Percentiles rank a stretch among this genome's conserved stretches.
Conservation (phyloP, 1,140 invertebrate genomes). For the Globodera ellingtonae region DNA sequence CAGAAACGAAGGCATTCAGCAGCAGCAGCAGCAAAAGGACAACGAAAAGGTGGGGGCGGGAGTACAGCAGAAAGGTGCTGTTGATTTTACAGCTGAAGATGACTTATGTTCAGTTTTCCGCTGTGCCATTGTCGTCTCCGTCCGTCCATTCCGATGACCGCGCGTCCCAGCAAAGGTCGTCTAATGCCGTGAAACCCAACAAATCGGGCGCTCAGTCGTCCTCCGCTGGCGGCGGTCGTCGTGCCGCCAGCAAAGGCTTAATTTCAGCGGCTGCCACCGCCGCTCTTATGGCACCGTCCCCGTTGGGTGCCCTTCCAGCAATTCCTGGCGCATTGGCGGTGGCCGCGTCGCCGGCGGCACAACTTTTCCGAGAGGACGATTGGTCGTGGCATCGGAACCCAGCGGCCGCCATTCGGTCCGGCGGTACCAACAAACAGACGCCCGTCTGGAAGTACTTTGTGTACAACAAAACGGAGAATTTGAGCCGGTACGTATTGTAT, state of each 20-base stretch:
- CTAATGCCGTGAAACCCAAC: not conserved
- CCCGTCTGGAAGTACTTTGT: constrained; percentile 65
- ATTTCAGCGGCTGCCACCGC: constrained; percentile 17
- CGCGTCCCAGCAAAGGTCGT: not conserved
- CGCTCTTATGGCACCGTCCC: constrained; percentile 23
- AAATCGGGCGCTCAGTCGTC: not conserved
- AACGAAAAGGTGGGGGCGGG: not conserved
- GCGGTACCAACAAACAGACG: constrained; percentile 64
- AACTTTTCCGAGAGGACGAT: constrained; percentile 59
- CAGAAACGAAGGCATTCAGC: constrained; percentile 1
- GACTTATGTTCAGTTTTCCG: not conserved
- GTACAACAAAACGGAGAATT: constrained; percentile 62
- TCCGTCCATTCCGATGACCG: not conserved
- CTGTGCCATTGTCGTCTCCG: not conserved
- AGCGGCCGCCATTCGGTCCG: constrained; percentile 62
- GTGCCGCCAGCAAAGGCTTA: not conserved
- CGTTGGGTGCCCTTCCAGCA: constrained; percentile 10
- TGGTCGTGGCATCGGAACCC: constrained; percentile 64
- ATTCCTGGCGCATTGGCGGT: constrained; percentile 62
- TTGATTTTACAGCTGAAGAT: no score
- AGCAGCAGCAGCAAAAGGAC: not conserved
- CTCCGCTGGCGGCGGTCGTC: not conserved
- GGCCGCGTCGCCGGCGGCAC: constrained; percentile 60
- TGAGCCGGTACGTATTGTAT: constrained; percentile 55
- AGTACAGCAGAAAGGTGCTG: not conserved